Evolutionary conservation across 2,797 vertebrate genomes (phyloP), one percentile per base, ranked within the genome.

Genomic region (Halcyon badia): DNA sequence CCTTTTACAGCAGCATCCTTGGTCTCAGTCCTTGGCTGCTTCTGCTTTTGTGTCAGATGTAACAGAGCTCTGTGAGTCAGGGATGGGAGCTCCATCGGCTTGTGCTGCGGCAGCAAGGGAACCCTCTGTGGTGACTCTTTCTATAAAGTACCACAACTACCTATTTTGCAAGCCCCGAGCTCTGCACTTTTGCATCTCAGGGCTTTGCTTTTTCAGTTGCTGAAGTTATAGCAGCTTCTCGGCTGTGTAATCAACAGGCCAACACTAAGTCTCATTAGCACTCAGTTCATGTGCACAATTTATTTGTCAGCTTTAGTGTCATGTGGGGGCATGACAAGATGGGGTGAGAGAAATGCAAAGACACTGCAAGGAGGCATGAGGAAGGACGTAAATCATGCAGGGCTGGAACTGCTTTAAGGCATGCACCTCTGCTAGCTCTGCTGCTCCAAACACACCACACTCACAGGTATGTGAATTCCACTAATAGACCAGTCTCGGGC

Each of bases 391-490:
- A 51, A 42, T 9, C 1, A 0, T 5, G 6, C 48, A 75, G 41
- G 68, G 41, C 41, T 46, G 57, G 9, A 41, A 7, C 19, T 30
- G 73, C 68, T 57, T 30, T 21, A 60, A 37, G 30, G 37, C 28
- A 13, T 3, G 6, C 12, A 26, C 8, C 41, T 24, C 54, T 72
- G 60, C 44, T 65, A 4, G 4, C 41, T 68, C 41, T 61, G 41
- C 84, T 39, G n/a, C 44, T n/a, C 68, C 7, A 14, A 65, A 37
- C 16, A 30, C 46, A 28, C 10, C 3, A 0, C 6, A 4, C 37
- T 26, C 41, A 4, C 6, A 30, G 48, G 10, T n/a, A 20, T 1
- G 1, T 0, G 5, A 44, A 31, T 31, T 30, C 49, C 64, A 13
- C 21, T 11, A 1, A 8, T 42, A 14, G 11, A 28, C 11, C 18